Base-by-base conservation (phyloP, 2,113 vertebrate species). In the Gopherus evgoodei region DNA sequence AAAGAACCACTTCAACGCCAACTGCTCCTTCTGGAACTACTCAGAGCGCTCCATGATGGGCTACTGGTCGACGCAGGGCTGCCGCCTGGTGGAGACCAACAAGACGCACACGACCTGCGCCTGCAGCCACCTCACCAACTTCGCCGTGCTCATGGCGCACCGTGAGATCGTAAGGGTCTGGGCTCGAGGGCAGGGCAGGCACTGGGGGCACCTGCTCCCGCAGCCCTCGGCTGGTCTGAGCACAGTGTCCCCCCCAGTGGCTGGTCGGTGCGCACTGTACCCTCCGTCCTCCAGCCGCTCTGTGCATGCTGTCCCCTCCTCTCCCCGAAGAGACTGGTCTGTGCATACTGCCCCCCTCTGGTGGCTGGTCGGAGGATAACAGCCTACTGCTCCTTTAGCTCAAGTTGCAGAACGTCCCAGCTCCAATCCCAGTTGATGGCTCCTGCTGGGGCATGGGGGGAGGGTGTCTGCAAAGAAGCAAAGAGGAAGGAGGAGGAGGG, bases 11-110 rank as follows among this genome's bases (percentile, higher is more conserved):
- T 98, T 99, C 98, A 99, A 98, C 42, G 99, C 99, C n/a, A 99
- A 99, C 97, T 99, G 99, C 96, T 99, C 99, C 7, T 99, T 99
- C 98, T 99, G 99, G 99, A 99, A 99, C 98, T 99, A 99, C 98
- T 99, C 99, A 0, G 99, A 99, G 97, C 98, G 99, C 25, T 99
- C 99, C 84, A 99, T 99, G 99, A 98, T 98, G 81, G 99, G 99
- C 88, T 99, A 99, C 97, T 99, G 99, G 99, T 99, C 99, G 1
- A 99, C 99, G 0, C 99, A 99, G 97, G 99, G 99, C 97, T 99
- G 99, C 97, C 98, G 98, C 90, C 98, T 99, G 97, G 97, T 99
- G 91, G 98, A 98, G 86, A 98, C 99, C 97, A 99, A 99, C 98
- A 98, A 94, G 98, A 99, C 99, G 3, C 99, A 99, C 97, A 99